Evolutionary conservation across 1,140 invertebrate species (phyloP).

Genomic region (Tribolium castaneum): DNA sequence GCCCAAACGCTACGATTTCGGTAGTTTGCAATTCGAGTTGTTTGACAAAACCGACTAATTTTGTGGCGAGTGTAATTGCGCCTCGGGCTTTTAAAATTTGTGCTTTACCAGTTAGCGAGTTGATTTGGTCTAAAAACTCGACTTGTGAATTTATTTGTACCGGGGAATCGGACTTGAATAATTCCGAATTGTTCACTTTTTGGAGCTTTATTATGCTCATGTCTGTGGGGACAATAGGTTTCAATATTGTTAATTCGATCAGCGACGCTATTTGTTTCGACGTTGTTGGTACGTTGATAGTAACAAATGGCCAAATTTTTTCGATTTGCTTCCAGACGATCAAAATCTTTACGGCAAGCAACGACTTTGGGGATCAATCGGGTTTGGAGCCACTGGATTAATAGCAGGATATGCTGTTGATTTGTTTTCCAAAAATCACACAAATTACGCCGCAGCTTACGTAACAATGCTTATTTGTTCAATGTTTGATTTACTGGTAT

Average conservation of each 20-base stretch:
- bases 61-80: background rate
- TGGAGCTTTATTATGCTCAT: conserved; percentile 79
- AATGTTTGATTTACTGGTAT: conserved; percentile 73
- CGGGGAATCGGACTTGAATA: background rate
- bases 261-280: conserved; percentile 86
- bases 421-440: conserved; percentile 67
- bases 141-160: background rate
- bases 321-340: conserved; percentile 60
- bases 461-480: conserved; percentile 73
- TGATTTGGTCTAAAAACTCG: background rate
- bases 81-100: background rate
- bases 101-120: background rate
- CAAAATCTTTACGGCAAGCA: conserved; percentile 81
- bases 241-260: conserved; percentile 81
- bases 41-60: conserved; percentile 36
- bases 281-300: conserved; percentile 71
- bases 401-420: conserved; percentile 75
- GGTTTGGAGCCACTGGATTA: conserved; percentile 78
- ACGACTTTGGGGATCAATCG: conserved; percentile 82
- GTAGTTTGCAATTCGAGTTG: conserved; percentile 50
- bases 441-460: conserved; percentile 78
- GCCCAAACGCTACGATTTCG: conserved; percentile 32
- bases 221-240: conserved; percentile 78
- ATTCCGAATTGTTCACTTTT: conserved; percentile 65
- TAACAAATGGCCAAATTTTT: background rate